Percentiles rank a stretch among this genome's conserved stretches.
Evolutionary conservation across 2,113 vertebrate genomes (phyloP).

Genomic region (Microtus pennsylvanicus): DNA sequence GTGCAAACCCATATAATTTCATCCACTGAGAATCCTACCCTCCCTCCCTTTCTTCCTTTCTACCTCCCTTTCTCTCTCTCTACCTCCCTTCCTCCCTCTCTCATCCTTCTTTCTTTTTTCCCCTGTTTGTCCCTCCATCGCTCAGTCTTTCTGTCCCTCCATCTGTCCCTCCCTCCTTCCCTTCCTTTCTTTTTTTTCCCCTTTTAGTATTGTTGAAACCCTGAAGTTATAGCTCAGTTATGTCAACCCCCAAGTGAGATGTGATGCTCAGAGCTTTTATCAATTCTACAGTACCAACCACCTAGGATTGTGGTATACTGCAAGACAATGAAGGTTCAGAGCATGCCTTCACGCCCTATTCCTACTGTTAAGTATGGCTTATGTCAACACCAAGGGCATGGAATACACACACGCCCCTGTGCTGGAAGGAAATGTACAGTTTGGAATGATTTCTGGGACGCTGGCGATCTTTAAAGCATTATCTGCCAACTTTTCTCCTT

Average conservation of each 20-base stretch:
- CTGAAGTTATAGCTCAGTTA: not conserved
- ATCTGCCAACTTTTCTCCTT: conserved; percentile 26
- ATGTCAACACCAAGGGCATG: not conserved
- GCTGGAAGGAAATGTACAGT: not conserved
- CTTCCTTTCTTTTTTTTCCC: not conserved
- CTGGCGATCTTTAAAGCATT: not conserved
- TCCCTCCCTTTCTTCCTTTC: rapidly evolving
- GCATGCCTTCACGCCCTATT: not conserved
- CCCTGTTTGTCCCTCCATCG: too few relatives aligned
- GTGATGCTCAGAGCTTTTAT: not conserved
- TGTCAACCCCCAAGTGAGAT: not conserved
- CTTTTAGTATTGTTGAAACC: not conserved
- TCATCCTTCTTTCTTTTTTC: too few relatives aligned
- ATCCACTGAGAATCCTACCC: not conserved
- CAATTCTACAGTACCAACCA: not conserved
- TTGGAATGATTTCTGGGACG: not conserved
- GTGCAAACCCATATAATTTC: not conserved
- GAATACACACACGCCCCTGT: too few relatives aligned
- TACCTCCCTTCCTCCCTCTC: not conserved
- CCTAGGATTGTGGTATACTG: not conserved
- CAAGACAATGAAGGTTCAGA: not conserved
- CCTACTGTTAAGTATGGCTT: not conserved
- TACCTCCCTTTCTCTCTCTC: too few relatives aligned
- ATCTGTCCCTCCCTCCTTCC: too few relatives aligned
- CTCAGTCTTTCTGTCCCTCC: not conserved